Percentiles rank a stretch among this genome's conserved stretches.
These are phyloP conservation scores for Periophthalmus modestus DNA, from an alignment of 2,113 vertebrate species.

Conservation along the genomic window DNA sequence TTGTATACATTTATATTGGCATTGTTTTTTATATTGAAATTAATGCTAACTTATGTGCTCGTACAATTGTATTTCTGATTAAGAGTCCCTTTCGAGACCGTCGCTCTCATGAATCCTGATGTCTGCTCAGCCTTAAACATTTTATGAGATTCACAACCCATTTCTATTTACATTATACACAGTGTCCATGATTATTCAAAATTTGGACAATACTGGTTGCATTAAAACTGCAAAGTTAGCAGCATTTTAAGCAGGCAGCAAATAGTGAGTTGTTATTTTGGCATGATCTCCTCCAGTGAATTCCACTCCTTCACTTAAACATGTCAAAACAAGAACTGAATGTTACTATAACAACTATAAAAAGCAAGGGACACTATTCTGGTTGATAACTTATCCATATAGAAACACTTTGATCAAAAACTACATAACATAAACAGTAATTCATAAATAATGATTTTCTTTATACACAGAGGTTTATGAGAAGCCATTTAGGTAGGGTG, in stretches of 20 bases:
- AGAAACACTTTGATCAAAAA: constrained; percentile 36
- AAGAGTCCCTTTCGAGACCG: not conserved
- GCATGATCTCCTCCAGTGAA: constrained; percentile 37
- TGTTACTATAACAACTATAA: not conserved
- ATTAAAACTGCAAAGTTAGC: constrained; percentile 25
- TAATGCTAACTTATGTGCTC: too few relatives aligned
- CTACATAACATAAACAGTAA: constrained; percentile 26
- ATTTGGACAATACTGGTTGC: not conserved
- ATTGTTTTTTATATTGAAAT: not conserved
- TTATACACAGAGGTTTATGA: constrained; percentile 24
- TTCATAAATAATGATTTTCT: constrained; percentile 48
- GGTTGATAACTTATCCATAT: constrained; percentile 30
- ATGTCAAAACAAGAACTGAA: not conserved
- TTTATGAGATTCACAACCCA: not conserved
- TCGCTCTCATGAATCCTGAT: not conserved
- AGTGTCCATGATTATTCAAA: not conserved
- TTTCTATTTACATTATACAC: not conserved
- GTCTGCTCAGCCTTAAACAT: too few relatives aligned
- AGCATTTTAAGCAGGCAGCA: constrained; percentile 50
- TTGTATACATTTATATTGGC: not conserved
- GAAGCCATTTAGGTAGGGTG: constrained; percentile 18
- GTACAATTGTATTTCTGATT: too few relatives aligned
- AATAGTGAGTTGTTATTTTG: constrained; percentile 62
- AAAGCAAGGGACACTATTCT: constrained; percentile 28
- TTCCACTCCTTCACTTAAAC: not conserved